Percentiles rank a stretch among this genome's conserved stretches.
These are phyloP conservation scores for Drosophila pruinosa DNA, from an alignment of 1,140 invertebrate species.

Conservation along the genomic window DNA sequence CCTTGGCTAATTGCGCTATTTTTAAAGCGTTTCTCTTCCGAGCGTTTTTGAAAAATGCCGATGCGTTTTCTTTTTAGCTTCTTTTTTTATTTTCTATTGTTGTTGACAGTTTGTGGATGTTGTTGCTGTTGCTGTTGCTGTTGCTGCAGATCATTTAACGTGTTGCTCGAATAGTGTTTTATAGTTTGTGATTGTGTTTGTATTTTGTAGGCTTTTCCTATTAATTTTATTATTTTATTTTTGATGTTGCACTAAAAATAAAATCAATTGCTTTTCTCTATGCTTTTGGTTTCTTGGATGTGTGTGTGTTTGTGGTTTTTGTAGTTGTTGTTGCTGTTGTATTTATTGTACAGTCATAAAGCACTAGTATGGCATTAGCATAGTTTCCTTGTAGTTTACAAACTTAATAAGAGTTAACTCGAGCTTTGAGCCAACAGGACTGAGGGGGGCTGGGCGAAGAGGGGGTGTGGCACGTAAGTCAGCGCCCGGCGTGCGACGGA, in stretches of 20 bases:
- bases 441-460: not conserved
- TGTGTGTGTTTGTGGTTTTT: not conserved
- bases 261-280: slow-evolving; percentile 63
- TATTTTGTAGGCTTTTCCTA: slow-evolving; percentile 42
- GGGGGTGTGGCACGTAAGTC: not conserved
- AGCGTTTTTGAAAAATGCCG: slow-evolving; percentile 53
- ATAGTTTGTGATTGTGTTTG: slow-evolving; percentile 25
- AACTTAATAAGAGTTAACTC: slow-evolving; percentile 44
- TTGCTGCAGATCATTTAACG: slow-evolving; percentile 22
- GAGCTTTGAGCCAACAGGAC: not conserved
- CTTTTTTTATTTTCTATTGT: slow-evolving; percentile 37
- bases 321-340: slow-evolving; percentile 31
- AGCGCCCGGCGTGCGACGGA: slow-evolving; percentile 62
- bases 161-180: too few species aligned
- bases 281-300: slow-evolving; percentile 21
- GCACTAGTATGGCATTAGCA: slow-evolving; percentile 76
- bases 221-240: slow-evolving; percentile 18
- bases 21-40: slow-evolving; percentile 50
- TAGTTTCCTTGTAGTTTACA: slow-evolving; percentile 42
- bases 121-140: slow-evolving; percentile 23
- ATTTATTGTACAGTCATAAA: slow-evolving; percentile 77
- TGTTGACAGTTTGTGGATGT: slow-evolving; percentile 39
- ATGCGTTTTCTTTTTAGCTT: slow-evolving; percentile 28
- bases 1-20: slow-evolving; percentile 74
- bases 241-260: slow-evolving; percentile 64